These are phyloP conservation scores for Dromas ardeola DNA, from an alignment of 2,113 vertebrate genomes.

Conservation along the genomic window DNA sequence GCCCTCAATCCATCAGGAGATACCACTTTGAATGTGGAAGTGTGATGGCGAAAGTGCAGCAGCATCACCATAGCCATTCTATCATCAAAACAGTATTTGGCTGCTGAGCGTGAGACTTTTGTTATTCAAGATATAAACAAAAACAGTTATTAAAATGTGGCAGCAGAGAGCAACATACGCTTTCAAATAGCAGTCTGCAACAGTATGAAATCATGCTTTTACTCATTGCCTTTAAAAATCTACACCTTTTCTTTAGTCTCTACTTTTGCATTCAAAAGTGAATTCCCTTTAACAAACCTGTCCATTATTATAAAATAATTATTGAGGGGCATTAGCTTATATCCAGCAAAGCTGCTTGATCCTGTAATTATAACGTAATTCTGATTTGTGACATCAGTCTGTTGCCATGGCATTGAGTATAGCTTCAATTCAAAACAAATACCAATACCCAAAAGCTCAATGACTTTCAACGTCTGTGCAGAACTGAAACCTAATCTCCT, in stretches of 20 bases:
- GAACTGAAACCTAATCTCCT: neutral
- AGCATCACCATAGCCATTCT: neutral
- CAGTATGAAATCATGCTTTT: neutral
- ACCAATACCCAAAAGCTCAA: neutral
- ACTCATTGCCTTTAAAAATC: neutral
- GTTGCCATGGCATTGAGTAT: neutral
- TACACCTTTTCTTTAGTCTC: neutral
- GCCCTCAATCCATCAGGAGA: neutral
- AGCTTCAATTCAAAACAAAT: neutral
- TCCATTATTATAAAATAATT: neutral
- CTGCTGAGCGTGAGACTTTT: neutral
- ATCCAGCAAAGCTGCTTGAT: neutral
- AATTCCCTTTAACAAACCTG: neutral
- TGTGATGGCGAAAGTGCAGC: neutral
- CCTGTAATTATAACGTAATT: neutral
- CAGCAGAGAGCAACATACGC: neutral
- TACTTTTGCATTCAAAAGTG: neutral
- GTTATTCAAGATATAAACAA: neutral
- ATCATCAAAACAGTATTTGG: neutral
- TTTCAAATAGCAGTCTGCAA: neutral
- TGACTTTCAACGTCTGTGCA: neutral
- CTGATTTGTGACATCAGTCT: neutral
- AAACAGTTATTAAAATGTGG: neutral
- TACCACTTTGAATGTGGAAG: neutral
- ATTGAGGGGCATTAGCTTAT: neutral